A percentile compares a stretch with the other conserved stretches of the same genome.
Conservation (phyloP, 37 sponge, comb jelly and placozoan genomes). For the Ephydatia muelleri region DNA sequence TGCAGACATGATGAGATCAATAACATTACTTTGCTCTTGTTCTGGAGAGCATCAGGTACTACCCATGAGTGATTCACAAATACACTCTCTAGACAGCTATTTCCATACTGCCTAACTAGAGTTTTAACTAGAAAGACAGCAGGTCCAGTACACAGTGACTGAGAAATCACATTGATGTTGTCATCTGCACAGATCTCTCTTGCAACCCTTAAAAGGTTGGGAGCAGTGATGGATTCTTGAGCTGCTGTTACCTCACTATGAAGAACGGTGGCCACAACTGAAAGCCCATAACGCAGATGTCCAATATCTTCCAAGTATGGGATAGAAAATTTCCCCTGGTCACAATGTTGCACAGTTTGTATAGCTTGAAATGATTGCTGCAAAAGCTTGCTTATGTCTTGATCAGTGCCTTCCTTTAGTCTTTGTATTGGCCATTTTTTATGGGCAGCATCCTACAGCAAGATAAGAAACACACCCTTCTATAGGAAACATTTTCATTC, state of each 20-base stretch:
- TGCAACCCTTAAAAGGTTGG: not conserved
- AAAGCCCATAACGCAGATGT: slow-evolving; percentile 40
- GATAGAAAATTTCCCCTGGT: not conserved
- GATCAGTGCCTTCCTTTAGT: not conserved
- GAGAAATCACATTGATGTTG: not conserved
- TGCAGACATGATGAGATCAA: not conserved
- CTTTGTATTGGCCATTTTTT: slow-evolving; percentile 13
- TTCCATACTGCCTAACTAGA: slow-evolving; percentile 58
- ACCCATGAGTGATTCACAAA: slow-evolving; percentile 25
- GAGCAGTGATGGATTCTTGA: not conserved
- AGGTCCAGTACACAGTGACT: slow-evolving; percentile 20
- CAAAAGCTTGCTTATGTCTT: not conserved
- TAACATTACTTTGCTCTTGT: slow-evolving; percentile 3
- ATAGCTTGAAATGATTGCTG: not conserved
- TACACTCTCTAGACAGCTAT: slow-evolving; percentile 25
- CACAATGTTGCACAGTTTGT: not conserved
- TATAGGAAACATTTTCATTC: not conserved
- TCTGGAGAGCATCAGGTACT: slow-evolving; percentile 26
- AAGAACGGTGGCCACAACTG: slow-evolving; percentile 37
- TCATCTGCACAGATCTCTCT: slow-evolving; percentile 14
- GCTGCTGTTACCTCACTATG: not conserved
- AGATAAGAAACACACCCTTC: not conserved
- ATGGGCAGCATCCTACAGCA: slow-evolving; percentile 49
- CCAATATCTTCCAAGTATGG: slow-evolving; percentile 57
- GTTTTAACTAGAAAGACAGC: slow-evolving; percentile 55